Conservation (phyloP, 2,797 vertebrate species). For the Siniperca scherzeri region DNA sequence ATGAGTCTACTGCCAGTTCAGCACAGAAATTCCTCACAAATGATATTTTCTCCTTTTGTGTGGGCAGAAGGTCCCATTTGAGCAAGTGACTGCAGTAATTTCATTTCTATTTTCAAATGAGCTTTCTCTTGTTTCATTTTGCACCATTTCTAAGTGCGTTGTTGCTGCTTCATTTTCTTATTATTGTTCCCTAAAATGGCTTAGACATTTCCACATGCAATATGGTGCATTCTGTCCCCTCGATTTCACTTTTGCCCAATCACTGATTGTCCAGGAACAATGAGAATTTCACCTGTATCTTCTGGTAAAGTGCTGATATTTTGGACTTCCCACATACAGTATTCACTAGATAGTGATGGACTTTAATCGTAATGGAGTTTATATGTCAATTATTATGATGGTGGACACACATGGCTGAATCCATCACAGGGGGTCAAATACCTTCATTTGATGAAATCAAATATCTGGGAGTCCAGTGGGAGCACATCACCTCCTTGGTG, state of each 20-base stretch:
- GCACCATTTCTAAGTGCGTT: conserved; percentile 49
- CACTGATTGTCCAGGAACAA: conserved; percentile 52
- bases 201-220: conserved; percentile 47
- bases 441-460: conserved; percentile 57
- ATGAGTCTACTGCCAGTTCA: conserved; percentile 19
- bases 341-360: conserved; percentile 27
- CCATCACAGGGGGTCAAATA: conserved; percentile 36
- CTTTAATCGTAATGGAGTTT: conserved; percentile 41
- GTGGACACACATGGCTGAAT: conserved; percentile 58
- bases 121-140: conserved; percentile 67
- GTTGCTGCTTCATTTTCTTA: conserved; percentile 63
- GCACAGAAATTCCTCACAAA: conserved; percentile 44
- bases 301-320: conserved; percentile 28
- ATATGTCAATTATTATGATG: conserved; percentile 56
- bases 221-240: conserved; percentile 31
- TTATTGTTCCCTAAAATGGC: conserved; percentile 62
- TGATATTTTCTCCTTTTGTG: conserved; percentile 51
- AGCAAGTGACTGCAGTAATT: conserved; percentile 63
- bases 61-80: conserved; percentile 50
- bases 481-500: conserved; percentile 39
- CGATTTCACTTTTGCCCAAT: conserved; percentile 49
- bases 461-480: conserved; percentile 47
- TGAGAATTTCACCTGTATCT: conserved; percentile 46
- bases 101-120: conserved; percentile 71
- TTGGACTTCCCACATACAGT: conserved; percentile 21